Evolutionary conservation across 2,797 vertebrate species (phyloP).

Genomic region (Pygocentrus nattereri): DNA sequence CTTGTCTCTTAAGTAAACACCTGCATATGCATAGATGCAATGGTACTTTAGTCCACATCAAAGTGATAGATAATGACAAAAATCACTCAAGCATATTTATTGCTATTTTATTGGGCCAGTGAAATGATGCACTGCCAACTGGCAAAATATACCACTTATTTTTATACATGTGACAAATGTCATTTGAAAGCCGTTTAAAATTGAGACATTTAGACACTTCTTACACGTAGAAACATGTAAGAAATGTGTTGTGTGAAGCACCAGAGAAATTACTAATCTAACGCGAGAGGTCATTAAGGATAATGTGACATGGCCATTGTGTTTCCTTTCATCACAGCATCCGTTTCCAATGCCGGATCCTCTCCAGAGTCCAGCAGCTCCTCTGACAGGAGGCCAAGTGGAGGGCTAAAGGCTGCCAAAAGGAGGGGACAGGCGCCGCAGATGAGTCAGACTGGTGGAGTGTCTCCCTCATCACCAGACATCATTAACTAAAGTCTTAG

Average conservation of each 20-base stretch:
- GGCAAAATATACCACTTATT: background rate
- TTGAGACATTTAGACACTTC: background rate
- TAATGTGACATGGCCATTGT: slow-evolving; percentile 19
- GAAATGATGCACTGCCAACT: background rate
- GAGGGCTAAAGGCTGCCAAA: slow-evolving; percentile 19
- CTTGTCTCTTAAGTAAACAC: background rate
- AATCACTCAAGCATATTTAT: background rate
- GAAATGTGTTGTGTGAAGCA: background rate
- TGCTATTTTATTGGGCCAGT: background rate
- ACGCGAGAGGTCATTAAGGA: slow-evolving; percentile 17
- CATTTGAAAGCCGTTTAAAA: background rate
- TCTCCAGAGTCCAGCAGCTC: slow-evolving; percentile 12
- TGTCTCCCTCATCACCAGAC: slow-evolving; percentile 36
- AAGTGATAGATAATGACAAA: background rate
- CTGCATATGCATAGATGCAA: background rate
- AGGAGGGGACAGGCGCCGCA: slow-evolving; percentile 15
- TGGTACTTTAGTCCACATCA: background rate
- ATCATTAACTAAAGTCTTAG: slow-evolving; percentile 45
- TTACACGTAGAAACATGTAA: background rate
- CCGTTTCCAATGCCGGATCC: background rate
- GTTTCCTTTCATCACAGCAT: background rate
- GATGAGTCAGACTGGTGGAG: slow-evolving; percentile 47
- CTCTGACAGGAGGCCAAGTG: slow-evolving; percentile 25
- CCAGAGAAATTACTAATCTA: background rate
- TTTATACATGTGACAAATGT: background rate